These are phyloP conservation scores for Coelopa frigida DNA, from an alignment of 1,140 invertebrate species.

Conservation along the genomic window DNA sequence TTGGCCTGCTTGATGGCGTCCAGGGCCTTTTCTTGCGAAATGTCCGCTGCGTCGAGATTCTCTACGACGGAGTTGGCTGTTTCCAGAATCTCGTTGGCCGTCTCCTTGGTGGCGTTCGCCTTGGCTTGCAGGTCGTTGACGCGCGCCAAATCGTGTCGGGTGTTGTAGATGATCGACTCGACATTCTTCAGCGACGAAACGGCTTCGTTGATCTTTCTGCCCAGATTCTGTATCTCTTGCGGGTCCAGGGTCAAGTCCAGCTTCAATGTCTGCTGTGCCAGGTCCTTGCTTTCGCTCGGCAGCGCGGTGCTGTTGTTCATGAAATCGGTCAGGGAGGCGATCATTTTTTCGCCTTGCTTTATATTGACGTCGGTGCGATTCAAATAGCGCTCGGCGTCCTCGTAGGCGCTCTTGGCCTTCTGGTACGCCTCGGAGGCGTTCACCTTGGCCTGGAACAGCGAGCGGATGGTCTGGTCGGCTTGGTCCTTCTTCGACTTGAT, in stretches of 20 bases:
- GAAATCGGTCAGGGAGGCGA: conserved; percentile 67
- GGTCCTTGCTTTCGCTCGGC: conserved; percentile 69
- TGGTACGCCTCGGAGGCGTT: conserved; percentile 49
- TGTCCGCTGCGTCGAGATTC: conserved; percentile 59
- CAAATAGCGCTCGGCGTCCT: conserved; percentile 47
- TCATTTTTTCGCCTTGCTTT: conserved; percentile 50
- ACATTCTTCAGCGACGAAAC: conserved; percentile 82
- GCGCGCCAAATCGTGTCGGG: conserved; percentile 64
- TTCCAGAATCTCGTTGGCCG: conserved; percentile 51
- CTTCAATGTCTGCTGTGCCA: conserved; percentile 68
- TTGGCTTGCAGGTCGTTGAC: conserved; percentile 68
- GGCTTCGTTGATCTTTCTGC: conserved; percentile 75
- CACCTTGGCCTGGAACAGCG: conserved; percentile 50
- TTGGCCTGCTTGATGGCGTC: conserved; percentile 73
- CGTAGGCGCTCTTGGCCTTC: conserved; percentile 47
- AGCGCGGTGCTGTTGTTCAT: conserved; percentile 67
- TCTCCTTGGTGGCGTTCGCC: conserved; percentile 67
- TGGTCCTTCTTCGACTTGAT: conserved; percentile 75
- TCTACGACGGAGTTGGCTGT: conserved; percentile 53
- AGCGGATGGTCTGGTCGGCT: conserved; percentile 55
- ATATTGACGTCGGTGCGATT: conserved; percentile 47
- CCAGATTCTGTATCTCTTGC: conserved; percentile 76
- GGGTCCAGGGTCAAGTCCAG: conserved; percentile 63
- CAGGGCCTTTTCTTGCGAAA: conserved; percentile 70
- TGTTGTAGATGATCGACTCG: conserved; percentile 80